Evolutionary conservation across 2,888 invertebrate genomes (phyloP), one percentile per base, ranked within the genome.

Genomic region (Criorhina ranunculi): DNA sequence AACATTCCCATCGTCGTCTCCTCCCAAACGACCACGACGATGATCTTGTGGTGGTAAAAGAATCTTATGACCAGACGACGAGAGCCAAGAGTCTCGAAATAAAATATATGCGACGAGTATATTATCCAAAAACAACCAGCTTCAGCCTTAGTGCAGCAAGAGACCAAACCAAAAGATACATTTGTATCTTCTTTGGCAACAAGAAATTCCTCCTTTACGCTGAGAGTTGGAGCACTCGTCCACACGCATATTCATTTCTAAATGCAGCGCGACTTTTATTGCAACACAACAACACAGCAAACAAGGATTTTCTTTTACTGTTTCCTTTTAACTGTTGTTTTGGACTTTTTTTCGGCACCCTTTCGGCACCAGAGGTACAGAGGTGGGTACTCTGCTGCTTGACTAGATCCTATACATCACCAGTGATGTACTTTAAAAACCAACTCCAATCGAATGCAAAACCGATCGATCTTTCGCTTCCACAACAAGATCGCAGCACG

Each of bases 31-130:
- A 33, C 12, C 5, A 42, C 19, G 9, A 33, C 3, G 49, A 42
- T 17, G 51, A 51, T 51, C 51, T n/a, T n/a, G 15, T 40, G 60
- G 62, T 15, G 24, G 24, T n/a, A 64, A 15, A 9, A 33, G 64
- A 57, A 40, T 51, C 40, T 49, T 64, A 66, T 66, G 64, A 73
- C 62, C 72, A 79, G 24, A 78, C 42, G 37, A 64, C 67, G 49
- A 53, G 29, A 46, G 6, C 33, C 51, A 33, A 53, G 29, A 46
- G 6, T 24, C 51, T 33, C 81, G 44, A 69, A 86, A 83, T 83
- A 86, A 82, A 69, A 86, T 78, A 86, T 82, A 55, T 78, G 82
- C 82, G 51, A 82, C 72, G 83, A 83, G 79, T 75, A 85, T 80
- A 86, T 78, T 85, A 79, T 67, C 60, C 42, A 66, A 67, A 85